Conservation (phyloP, 2,113 vertebrate genomes). For the Xenotilapia longispinis region DNA sequence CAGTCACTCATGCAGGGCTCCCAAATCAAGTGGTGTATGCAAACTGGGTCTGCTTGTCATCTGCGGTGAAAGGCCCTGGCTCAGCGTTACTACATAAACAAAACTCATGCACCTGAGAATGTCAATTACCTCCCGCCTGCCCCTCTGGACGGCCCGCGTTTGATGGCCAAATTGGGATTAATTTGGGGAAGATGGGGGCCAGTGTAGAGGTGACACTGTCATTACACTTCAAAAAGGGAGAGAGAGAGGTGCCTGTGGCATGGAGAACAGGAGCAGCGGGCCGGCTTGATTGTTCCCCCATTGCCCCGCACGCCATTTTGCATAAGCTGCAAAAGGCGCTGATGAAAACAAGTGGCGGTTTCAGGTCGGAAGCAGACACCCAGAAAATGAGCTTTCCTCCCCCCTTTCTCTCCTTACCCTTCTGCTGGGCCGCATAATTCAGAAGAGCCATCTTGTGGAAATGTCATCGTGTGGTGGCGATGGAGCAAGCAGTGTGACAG, state of each 20-base stretch:
- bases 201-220: conserved; percentile 62
- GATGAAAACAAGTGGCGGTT: conserved; percentile 72
- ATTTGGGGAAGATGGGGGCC: conserved; percentile 55
- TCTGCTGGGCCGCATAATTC: conserved; percentile 63
- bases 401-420: conserved; percentile 54
- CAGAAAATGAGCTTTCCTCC: conserved; percentile 64
- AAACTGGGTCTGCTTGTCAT: conserved; percentile 56
- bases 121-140: conserved; percentile 57
- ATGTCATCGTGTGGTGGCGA: conserved; percentile 64
- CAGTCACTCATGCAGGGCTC: conserved; percentile 61
- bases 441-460: conserved; percentile 67
- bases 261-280: conserved; percentile 39
- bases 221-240: conserved; percentile 36
- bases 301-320: conserved; percentile 55
- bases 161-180: conserved; percentile 69
- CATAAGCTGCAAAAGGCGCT: conserved; percentile 61
- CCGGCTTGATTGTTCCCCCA: conserved; percentile 55
- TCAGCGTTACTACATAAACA: conserved; percentile 63
- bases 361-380: conserved; percentile 67
- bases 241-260: conserved; percentile 3
- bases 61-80: conserved; percentile 44
- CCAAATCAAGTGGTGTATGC: conserved; percentile 56
- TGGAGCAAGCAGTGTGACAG: conserved; percentile 65
- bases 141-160: conserved; percentile 30
- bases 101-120: conserved; percentile 65